Base-by-base conservation (phyloP, 2,888 invertebrate genomes). In the Drosophila paramelanica region DNA sequence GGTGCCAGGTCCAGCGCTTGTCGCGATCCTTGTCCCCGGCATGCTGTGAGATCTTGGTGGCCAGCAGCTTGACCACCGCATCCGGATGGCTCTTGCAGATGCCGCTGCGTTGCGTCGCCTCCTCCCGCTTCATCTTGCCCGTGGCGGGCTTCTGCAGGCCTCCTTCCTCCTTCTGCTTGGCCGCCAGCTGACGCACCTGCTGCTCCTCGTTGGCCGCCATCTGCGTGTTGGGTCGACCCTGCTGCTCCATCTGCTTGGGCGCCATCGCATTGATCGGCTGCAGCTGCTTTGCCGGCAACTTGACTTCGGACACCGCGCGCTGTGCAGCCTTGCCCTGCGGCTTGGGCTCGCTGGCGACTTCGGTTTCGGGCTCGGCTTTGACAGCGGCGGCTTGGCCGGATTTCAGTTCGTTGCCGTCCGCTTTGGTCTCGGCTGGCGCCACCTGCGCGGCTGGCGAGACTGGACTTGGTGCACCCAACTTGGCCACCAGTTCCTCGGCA, bases 61-160 rank as follows among this genome's bases (percentile, higher is more conserved):
- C 79, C 65, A 82, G 3, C n/a, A 85, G 36, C 25, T 85, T 88
- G 23, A 77, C 70, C 20, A 88, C 72, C 0, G 78, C 78, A 51
- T 82, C 78, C 0, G 74, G 46, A 50, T 81, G 67, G 8, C 33
- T 47, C 39, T 66, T 62, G 46, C 45, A 6, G 20, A 20, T 8
- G 31, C 38, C 10, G 23, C 8, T 31, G 38, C 42, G 41, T 0
- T 36, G 0, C 3, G 39, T 13, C 36, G 4, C 1, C 27, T 59
- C 42, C 13, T 46, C 55, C 0, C 20, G 50, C 6, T 68, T 62
- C 0, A 25, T 7, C 5, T 60, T 55, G 17, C 11, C 51, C 20
- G n/a, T 33, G 5, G 8, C 38, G 20, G n/a, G 8, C 17, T 39
- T 45, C 31, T 31, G 38, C 7, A 14, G 8, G n/a, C 27, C 13